These are phyloP conservation scores for Microtus richardsoni DNA, from an alignment of 2,113 vertebrate genomes.

Conservation along the genomic window DNA sequence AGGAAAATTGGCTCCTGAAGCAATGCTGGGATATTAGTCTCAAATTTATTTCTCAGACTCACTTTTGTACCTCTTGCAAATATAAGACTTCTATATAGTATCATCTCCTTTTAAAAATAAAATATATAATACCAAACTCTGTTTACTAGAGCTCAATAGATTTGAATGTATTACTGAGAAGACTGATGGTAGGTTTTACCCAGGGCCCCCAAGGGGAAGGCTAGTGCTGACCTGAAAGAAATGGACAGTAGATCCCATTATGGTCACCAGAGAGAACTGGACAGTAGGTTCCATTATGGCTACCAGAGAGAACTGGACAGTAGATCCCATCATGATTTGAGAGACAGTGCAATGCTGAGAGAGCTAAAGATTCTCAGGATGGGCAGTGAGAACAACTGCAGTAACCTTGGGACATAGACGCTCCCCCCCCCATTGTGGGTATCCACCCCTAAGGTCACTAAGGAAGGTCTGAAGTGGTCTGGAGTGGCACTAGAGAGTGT, in stretches of 20 bases:
- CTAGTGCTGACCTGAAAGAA: neutral
- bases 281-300: neutral
- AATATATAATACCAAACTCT: neutral
- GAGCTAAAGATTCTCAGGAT: neutral
- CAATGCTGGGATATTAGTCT: neutral
- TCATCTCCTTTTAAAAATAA: neutral
- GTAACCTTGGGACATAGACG: neutral
- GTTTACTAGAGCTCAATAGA: neutral
- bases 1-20: neutral
- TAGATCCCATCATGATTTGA: neutral
- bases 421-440: neutral
- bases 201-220: accelerated
- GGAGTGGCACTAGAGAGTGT: accelerated
- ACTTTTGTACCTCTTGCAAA: neutral
- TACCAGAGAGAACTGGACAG: neutral
- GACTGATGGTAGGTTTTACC: accelerated
- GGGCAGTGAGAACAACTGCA: neutral
- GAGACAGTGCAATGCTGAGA: neutral
- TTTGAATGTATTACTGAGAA: neutral
- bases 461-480: accelerated
- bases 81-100: neutral
- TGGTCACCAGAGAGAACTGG: neutral
- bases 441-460: neutral
- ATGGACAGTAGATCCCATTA: neutral
- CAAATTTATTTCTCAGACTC: neutral